Conservation (phyloP, 2,113 vertebrate genomes). For the Zosterops lateralis region DNA sequence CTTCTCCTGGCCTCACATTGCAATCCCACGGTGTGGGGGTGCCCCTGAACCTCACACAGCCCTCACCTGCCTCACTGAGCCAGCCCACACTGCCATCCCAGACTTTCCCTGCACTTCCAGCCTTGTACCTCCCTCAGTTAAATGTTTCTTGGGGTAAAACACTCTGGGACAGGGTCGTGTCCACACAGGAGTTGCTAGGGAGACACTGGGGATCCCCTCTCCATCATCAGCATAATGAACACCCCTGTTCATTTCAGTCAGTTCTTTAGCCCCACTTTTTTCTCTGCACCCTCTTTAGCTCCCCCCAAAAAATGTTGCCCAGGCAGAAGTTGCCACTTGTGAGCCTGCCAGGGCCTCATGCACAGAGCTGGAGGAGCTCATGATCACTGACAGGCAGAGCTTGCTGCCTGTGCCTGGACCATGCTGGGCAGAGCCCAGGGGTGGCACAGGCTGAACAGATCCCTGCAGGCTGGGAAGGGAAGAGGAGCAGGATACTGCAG, state of each 20-base stretch:
- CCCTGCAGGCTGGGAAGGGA: rapidly evolving
- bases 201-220: rapidly evolving
- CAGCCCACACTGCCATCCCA: not conserved
- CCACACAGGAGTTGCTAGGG: not conserved
- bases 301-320: not conserved
- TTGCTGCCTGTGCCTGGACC: not conserved
- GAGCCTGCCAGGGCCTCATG: not conserved
- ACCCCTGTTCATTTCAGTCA: rapidly evolving
- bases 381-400: rapidly evolving
- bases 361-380: not conserved
- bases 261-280: not conserved
- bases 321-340: not conserved
- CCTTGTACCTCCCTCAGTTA: not conserved
- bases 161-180: not conserved
- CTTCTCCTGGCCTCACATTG: not conserved
- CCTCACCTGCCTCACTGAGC: not conserved
- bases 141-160: rapidly evolving
- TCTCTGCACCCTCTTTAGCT: not conserved
- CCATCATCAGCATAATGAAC: rapidly evolving
- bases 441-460: not conserved
- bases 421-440: rapidly evolving
- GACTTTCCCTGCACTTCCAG: not conserved
- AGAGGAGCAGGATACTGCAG: not conserved
- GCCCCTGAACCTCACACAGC: not conserved
- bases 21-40: not conserved